Evolutionary conservation across 1,140 invertebrate species (phyloP).

Genomic region (Sitobion miscanthi): DNA sequence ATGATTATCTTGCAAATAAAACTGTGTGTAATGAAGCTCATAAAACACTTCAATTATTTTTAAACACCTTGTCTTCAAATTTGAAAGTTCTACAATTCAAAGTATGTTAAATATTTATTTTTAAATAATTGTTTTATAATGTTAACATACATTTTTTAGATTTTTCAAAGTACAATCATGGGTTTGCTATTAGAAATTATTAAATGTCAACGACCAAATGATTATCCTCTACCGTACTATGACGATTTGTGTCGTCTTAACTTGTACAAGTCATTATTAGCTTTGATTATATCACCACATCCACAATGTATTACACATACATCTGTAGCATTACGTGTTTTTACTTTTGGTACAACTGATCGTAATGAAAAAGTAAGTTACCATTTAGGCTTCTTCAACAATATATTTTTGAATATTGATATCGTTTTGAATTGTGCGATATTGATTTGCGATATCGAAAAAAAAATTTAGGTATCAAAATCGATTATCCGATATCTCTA

Average conservation of each 20-base stretch:
- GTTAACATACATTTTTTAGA: conserved; percentile 1
- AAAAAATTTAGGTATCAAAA: too few relatives aligned
- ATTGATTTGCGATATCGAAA: too few relatives aligned
- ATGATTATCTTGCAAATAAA: conserved; percentile 44
- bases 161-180: conserved; percentile 48
- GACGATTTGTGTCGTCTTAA: conserved; percentile 37
- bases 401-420: too few relatives aligned
- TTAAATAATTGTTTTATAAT: conserved; percentile 10
- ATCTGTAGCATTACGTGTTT: conserved; percentile 32
- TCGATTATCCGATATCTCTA: too few relatives aligned
- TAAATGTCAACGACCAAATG: conserved; percentile 39
- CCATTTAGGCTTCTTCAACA: too few relatives aligned
- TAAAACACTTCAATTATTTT: conserved; percentile 25
- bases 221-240: conserved; percentile 43
- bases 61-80: conserved; percentile 39
- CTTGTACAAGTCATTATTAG: conserved; percentile 39
- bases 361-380: conserved; percentile 47
- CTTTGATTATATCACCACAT: conserved; percentile 35
- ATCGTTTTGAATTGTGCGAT: too few relatives aligned
- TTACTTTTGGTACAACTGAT: conserved; percentile 30
- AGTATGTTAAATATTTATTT: neutral
- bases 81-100: conserved; percentile 39
- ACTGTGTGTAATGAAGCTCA: conserved; percentile 48
- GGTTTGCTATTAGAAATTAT: conserved; percentile 31
- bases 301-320: conserved; percentile 36